phyloP scores from a whole-genome alignment of 2,797 vertebrate species.

The Echeneis naucrates region DNA sequence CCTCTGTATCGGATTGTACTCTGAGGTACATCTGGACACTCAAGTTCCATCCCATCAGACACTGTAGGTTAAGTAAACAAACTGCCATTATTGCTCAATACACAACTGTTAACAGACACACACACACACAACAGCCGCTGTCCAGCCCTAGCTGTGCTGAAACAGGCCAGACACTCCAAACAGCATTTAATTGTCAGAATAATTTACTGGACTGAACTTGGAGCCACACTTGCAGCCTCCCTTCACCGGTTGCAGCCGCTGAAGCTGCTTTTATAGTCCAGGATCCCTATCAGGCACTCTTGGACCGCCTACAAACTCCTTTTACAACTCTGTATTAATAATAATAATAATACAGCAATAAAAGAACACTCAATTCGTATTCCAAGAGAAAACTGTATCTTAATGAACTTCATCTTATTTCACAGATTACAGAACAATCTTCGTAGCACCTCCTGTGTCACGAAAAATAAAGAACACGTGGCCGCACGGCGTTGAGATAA shows the following conservation, averaged over 20 bases:
- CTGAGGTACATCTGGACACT: constrained; percentile 42
- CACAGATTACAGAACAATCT: constrained; percentile 25
- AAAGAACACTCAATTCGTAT: constrained; percentile 21
- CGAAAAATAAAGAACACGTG: background rate
- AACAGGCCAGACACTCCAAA: constrained; percentile 25
- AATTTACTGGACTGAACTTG: constrained; percentile 16
- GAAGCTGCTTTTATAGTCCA: constrained; percentile 23
- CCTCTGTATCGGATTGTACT: constrained; percentile 58
- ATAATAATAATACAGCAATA: constrained; percentile 31
- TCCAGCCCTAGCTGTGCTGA: constrained; percentile 65
- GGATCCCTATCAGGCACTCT: constrained; percentile 19
- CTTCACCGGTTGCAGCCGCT: constrained; percentile 1
- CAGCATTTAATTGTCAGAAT: constrained; percentile 25
- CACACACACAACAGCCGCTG: constrained; percentile 34
- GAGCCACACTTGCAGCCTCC: background rate
- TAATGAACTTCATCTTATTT: constrained; percentile 28
- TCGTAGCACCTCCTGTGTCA: constrained; percentile 11
- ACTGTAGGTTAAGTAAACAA: constrained; percentile 37
- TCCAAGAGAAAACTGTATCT: constrained; percentile 23
- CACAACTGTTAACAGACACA: constrained; percentile 3
- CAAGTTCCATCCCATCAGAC: constrained; percentile 20
- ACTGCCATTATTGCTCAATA: constrained; percentile 24
- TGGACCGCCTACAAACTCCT: constrained; percentile 13
- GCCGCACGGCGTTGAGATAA: background rate
- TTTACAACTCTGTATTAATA: constrained; percentile 21